Base-by-base conservation (phyloP, 2,888 invertebrate species). In the Eudasyphora cyanicolor region DNA sequence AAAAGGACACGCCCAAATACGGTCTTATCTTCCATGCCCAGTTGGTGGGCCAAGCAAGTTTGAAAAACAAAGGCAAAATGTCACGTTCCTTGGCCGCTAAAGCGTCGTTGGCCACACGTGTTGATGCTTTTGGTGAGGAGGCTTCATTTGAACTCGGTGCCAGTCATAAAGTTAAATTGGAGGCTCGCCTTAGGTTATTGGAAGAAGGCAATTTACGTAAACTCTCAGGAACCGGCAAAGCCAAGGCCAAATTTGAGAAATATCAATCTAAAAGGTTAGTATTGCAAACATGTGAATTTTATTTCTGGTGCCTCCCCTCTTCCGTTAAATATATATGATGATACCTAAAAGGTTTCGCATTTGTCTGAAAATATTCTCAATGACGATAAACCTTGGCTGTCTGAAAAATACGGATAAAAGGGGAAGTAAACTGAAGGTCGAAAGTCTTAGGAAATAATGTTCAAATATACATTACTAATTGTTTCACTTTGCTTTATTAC, bases 1-100 rank as follows among this genome's bases (percentile, higher is more conserved):
- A 98, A 90, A 97, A 98, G 89, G 98, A 99, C 90, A 99, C 99
- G 0, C 99, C 99, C 0, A 99, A 99, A 90, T 99, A 99, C 91
- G 99, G 99, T 93, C 93, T 99, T 54, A 98, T 99, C 85, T 99
- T 99, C 91, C 99, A 99, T 91, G 96, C 99, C 0, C 96, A 97
- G 89, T 92, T 99, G 19, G 96, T 99, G 7, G 98, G 98, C 0
- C 97, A 98, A 90, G 94, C 97, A 0, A 97, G 96, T 89, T 94
- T 96, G 0, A 97, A 97, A 91, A 96, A 98, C 87, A 99, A 99
- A 92, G 99, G 99, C 81, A 96, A 96, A 92, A 96, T 96, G 94
- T 97, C 99, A 0, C 94, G 99, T 88, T 99, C 99, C 95, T 93
- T 99, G 87, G 99, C 99, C 0, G 98, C 99, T 0, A 99, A 99